phyloP scores from a whole-genome alignment of 2,797 vertebrate genomes.

The Myripristis murdjan region DNA sequence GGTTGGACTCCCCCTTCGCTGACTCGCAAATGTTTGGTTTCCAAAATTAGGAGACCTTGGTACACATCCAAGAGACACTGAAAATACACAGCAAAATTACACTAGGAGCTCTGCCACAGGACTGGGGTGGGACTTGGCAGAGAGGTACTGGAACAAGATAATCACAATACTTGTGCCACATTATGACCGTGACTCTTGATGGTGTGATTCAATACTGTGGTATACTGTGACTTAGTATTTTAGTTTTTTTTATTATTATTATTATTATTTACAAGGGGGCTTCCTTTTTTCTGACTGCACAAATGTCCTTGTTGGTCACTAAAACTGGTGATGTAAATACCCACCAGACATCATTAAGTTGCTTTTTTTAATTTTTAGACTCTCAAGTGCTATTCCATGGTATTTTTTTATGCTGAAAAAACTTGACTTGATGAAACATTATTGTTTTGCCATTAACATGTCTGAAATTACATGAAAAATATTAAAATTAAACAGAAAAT shows the following conservation, averaged over 20 bases:
- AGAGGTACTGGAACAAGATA: slow-evolving; percentile 22
- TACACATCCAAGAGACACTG: slow-evolving; percentile 29
- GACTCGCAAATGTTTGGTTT: slow-evolving; percentile 35
- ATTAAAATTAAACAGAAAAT: no score
- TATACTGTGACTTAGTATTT: slow-evolving; percentile 2
- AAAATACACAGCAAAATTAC: slow-evolving; percentile 7
- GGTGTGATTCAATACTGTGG: slow-evolving; percentile 6
- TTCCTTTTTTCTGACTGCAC: slow-evolving; percentile 11
- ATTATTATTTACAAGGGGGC: background rate
- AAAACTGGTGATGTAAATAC: slow-evolving; percentile 3
- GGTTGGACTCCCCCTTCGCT: slow-evolving; percentile 17
- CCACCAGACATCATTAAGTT: no score
- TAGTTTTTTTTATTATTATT: no score
- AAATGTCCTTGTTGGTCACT: slow-evolving; percentile 7
- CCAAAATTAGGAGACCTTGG: slow-evolving; percentile 36
- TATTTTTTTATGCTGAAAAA: background rate
- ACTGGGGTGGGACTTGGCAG: no score
- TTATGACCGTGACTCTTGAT: background rate
- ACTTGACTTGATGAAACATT: slow-evolving; percentile 4
- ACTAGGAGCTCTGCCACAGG: slow-evolving; percentile 15
- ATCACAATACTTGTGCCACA: slow-evolving; percentile 9
- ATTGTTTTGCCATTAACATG: slow-evolving; percentile 6
- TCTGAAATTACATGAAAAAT: slow-evolving; percentile 46
- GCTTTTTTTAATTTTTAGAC: no score
- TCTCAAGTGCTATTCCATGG: no score